Evolutionary conservation across 2,797 vertebrate species (phyloP), one percentile per base, ranked within the genome.

Genomic region (Mus minutoides): DNA sequence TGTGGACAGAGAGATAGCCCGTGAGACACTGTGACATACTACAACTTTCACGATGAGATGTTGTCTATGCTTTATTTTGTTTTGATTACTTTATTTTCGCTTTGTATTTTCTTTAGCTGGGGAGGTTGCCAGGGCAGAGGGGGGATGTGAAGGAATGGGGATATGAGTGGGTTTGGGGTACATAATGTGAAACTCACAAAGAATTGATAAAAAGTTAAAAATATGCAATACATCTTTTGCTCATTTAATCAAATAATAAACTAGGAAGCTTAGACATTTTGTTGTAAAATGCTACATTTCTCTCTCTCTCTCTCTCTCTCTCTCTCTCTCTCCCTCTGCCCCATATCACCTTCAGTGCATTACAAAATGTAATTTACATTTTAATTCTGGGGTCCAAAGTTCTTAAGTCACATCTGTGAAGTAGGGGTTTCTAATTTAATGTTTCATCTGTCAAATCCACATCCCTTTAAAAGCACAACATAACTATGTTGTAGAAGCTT

Each of bases 321-420:
- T 56, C 56, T 56, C 17, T 56, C 56, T 56, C 37, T 12, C 37
- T 40, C 12, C 31, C 62, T 31, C 62, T 29, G 1, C 4, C 62
- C 76, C 43, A 78, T 13, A 12, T 34, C 22, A 58, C 49, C 56
- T 6, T 87, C 14, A 78, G 87, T 29, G 4, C 22, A 90, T 69
- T 58, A 54, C 80, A 62, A 85, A 69, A 16, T 67, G 94, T 88
- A 92, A 16, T 67, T 94, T 88, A 92, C 14, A 46, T 86, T 93
- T 92, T 69, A 86, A 82, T 95, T 92, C 58, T 69, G 7, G 5
- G 0, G 37, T 87, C 69, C 75, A 69, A 24, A 46, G 7, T 96
- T 73, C 79, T 89, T 43, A 87, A 29, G 79, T 19, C 31, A 43
- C 52, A 89, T 84, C 29, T 76, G 29, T 34, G 71, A 92, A 92